Evolutionary conservation across 2,113 vertebrate species (phyloP).

Genomic region (Trichechus manatus): DNA sequence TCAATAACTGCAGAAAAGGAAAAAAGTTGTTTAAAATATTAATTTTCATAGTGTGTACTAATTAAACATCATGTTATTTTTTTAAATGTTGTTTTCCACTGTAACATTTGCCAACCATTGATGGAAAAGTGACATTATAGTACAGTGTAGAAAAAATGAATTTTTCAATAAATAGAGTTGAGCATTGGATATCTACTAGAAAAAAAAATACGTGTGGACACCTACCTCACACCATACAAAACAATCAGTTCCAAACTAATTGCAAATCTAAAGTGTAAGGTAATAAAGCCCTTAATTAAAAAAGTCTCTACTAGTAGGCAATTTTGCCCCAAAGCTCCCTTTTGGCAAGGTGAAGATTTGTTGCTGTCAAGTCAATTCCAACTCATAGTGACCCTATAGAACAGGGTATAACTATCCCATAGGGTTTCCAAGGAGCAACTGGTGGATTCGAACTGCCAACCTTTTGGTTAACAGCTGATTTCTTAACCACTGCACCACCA

Average conservation of each 20-base stretch:
- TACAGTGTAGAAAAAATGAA: not conserved
- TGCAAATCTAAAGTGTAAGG: not conserved
- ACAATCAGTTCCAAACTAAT: not conserved
- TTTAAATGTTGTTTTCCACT: constrained; percentile 89
- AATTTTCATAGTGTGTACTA: constrained; percentile 39
- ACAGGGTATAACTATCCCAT: no score
- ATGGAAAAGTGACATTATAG: not conserved
- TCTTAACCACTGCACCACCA: no score
- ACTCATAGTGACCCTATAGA: no score
- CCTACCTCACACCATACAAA: not conserved
- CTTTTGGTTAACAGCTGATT: no score
- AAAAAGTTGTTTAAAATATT: constrained; percentile 13
- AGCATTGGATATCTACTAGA: not conserved
- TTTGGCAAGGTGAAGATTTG: not conserved
- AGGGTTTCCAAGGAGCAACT: no score
- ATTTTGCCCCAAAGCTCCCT: not conserved
- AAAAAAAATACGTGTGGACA: not conserved
- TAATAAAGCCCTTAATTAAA: not conserved
- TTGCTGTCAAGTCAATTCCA: no score
- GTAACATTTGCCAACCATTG: constrained; percentile 91
- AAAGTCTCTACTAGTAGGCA: not conserved
- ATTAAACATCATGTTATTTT: constrained; percentile 80
- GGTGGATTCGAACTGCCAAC: no score
- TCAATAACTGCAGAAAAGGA: constrained; percentile 55
- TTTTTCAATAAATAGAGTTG: not conserved